Evolutionary conservation across 1,140 invertebrate genomes (phyloP).

Genomic region (Trachymyrmex septentrionalis): DNA sequence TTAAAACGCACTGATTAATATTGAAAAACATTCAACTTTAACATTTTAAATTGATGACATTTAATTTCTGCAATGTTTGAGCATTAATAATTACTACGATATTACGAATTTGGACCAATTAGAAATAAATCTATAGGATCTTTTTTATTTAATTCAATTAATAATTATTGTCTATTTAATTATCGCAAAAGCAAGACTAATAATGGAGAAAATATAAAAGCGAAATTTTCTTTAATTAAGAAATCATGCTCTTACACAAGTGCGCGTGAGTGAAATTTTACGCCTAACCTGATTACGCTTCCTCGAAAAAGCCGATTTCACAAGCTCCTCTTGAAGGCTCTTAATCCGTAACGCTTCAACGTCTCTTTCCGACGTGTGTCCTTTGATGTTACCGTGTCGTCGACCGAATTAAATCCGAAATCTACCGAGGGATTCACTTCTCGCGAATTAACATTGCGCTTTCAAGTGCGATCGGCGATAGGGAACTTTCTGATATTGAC

Average conservation of each 20-base stretch:
- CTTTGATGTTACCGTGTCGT: constrained; percentile 10
- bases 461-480: neutral
- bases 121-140: too few species aligned
- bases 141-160: neutral
- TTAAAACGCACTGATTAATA: neutral
- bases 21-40: neutral
- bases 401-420: constrained; percentile 1
- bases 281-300: neutral
- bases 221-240: neutral
- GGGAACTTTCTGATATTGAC: neutral
- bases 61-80: neutral
- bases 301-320: constrained; percentile 34
- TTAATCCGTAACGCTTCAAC: neutral
- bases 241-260: neutral
- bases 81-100: neutral
- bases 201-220: constrained; percentile 1
- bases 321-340: neutral
- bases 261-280: neutral
- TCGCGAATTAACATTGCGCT: constrained; percentile 3
- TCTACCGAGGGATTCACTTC: neutral
- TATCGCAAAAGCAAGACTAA: neutral
- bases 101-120: too few species aligned
- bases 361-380: constrained; percentile 7
- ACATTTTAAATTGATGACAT: neutral
- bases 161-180: neutral